Evolutionary conservation across 2,888 invertebrate genomes (phyloP), one percentile per base, ranked within the genome.

Genomic region (Lithophane socia): DNA sequence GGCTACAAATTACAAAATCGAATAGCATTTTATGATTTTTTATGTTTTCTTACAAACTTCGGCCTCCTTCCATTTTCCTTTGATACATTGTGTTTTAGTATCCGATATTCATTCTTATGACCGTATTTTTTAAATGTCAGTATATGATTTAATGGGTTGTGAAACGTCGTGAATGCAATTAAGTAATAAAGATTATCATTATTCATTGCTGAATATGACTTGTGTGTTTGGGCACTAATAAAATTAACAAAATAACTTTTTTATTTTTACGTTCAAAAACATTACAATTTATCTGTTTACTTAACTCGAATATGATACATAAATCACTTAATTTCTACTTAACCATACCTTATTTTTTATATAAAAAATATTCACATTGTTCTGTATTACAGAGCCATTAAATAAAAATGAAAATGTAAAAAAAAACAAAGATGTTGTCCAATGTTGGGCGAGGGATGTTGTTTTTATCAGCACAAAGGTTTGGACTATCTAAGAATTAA

Each of bases 281-380:
- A 64, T 70, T 68, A 61, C 47, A 72, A 71, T 67, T 56, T 66
- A 66, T 73, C 80, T 85, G 75, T 77, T 73, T 78, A 80, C 76
- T 71, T 78, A 79, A 77, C 78, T 82, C 73, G 86, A 84, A 83
- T 87, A 77, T 73, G 21, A 63, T 56, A 66, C 47, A 66, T 75
- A 80, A 73, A 82, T 81, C 80, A 88, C 75, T 85, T 87, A 85
- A 80, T 77, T 84, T 61, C 75, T 85, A 90, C 82, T 86, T 87
- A 87, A 84, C 79, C 70, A 4, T 76, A 69, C 18, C 7, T 70
- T 63, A 73, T 61, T 72, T 21, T 68, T 65, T 68, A 73, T 60
- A 47, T 52, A 66, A 67, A 29, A 61, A 68, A 47, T 21, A 61
- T 72, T 72, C 80, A 74, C 80, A 21, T 44, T 42, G 16, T 24